Percentiles rank a stretch among this genome's conserved stretches.
phyloP scores from a whole-genome alignment of 2,113 vertebrate genomes.

The Actenoides hombroni region DNA sequence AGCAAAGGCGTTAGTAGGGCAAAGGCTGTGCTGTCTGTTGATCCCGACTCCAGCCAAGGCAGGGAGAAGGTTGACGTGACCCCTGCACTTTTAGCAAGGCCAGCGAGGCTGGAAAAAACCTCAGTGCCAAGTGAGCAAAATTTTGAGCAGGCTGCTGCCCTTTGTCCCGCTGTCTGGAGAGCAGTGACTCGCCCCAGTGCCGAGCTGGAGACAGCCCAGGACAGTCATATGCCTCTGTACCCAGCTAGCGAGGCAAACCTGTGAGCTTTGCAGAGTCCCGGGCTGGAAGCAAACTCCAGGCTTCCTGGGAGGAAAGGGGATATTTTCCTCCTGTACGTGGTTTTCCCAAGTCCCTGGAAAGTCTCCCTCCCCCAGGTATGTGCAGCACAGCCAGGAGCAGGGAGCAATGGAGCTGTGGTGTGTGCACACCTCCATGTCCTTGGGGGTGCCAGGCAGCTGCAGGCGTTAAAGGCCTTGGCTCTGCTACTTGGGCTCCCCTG shows the following conservation, averaged over 20 bases:
- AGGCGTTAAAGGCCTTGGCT: not conserved
- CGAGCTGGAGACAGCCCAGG: not conserved
- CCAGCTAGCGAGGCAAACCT: not conserved
- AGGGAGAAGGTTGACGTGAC: not conserved
- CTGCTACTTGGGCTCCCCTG: not conserved
- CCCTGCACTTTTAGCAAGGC: not conserved
- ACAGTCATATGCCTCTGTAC: not conserved
- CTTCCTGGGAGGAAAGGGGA: not conserved
- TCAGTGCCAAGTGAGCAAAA: not conserved
- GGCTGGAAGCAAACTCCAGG: not conserved
- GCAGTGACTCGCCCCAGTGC: not conserved
- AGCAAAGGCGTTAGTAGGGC: not conserved
- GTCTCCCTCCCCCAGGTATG: rapidly evolving
- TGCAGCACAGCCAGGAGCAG: not conserved
- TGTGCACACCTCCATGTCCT: not conserved
- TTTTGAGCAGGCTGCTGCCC: slow-evolving; percentile 13
- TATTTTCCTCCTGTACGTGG: not conserved
- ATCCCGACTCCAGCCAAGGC: not conserved
- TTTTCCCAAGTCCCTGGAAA: not conserved
- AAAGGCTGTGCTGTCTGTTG: not conserved
- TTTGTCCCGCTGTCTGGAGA: slow-evolving; percentile 34
- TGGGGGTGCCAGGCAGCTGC: not conserved
- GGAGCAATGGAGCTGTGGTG: rapidly evolving
- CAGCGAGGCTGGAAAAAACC: not conserved
- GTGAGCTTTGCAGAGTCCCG: not conserved